Evolutionary conservation across 1,140 invertebrate species (phyloP).

Genomic region (Matsumurasca onukii): DNA sequence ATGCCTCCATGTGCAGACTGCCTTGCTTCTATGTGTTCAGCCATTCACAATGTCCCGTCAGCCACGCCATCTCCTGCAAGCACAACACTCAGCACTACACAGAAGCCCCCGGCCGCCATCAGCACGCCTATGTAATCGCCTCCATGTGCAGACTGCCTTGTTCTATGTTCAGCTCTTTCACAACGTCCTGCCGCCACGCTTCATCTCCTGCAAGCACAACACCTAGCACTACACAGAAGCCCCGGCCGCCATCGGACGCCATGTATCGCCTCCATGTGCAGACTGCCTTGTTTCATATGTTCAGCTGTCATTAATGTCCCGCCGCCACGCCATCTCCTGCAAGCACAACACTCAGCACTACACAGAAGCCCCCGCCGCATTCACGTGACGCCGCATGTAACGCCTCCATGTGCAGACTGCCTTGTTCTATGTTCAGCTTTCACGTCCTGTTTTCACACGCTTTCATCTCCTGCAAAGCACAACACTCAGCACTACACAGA

Average conservation of each 20-base stretch:
- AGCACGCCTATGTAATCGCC: constrained; percentile 55
- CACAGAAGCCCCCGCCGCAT: constrained; percentile 60
- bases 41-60: constrained; percentile 49
- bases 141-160: constrained; percentile 50
- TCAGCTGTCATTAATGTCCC: constrained; percentile 51
- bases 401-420: constrained; percentile 48
- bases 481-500: constrained; percentile 52
- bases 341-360: constrained; percentile 55
- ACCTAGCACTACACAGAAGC: constrained; percentile 51
- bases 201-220: too few species aligned
- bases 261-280: constrained; percentile 52
- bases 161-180: constrained; percentile 52
- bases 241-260: constrained; percentile 58
- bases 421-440: constrained; percentile 53
- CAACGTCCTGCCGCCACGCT: constrained; percentile 29
- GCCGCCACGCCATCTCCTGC: too few species aligned
- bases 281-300: constrained; percentile 50
- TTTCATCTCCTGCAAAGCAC: too few species aligned
- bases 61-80: too few species aligned
- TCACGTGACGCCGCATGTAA: too few species aligned
- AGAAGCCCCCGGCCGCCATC: constrained; percentile 59
- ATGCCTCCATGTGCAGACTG: constrained; percentile 50
- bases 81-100: constrained; percentile 53
- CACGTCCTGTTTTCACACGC: constrained; percentile 38
- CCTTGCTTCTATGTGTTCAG: constrained; percentile 54